Percentiles rank a stretch among this genome's conserved stretches.
phyloP scores from a whole-genome alignment of 2,888 invertebrate genomes.

The Andrena haemorrhoa region DNA sequence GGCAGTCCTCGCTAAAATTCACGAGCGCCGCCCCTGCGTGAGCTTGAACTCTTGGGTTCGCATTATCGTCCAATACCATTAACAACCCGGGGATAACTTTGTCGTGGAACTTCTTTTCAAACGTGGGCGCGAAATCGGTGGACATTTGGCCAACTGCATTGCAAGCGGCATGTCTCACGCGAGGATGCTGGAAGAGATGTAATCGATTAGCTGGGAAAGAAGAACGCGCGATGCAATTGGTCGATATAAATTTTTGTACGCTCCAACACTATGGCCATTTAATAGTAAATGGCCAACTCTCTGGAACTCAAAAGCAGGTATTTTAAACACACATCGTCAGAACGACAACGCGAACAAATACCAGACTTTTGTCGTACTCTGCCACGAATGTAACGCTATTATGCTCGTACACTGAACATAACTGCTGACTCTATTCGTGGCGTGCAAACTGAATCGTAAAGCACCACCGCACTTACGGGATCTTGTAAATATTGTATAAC shows the following conservation, averaged over 20 bases:
- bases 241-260: slow-evolving; percentile 47
- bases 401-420: slow-evolving; percentile 66
- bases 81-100: slow-evolving; percentile 97
- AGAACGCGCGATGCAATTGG: slow-evolving; percentile 22
- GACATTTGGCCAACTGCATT: slow-evolving; percentile 99
- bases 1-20: slow-evolving; percentile 99
- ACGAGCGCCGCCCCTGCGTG: slow-evolving; percentile 97
- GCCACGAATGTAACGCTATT: slow-evolving; percentile 79
- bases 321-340: slow-evolving; percentile 71
- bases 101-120: slow-evolving; percentile 99
- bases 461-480: slow-evolving; percentile 87
- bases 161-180: slow-evolving; percentile 98
- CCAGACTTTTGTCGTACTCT: slow-evolving; percentile 72
- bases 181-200: slow-evolving; percentile 89
- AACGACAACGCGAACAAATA: slow-evolving; percentile 73
- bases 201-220: neutral
- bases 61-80: slow-evolving; percentile 94
- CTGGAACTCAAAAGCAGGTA: slow-evolving; percentile 70
- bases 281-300: slow-evolving; percentile 70
- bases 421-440: slow-evolving; percentile 80
- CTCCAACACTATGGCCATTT: slow-evolving; percentile 75
- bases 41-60: slow-evolving; percentile 95
- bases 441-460: slow-evolving; percentile 3
- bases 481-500: slow-evolving; percentile 94
- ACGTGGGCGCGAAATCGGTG: slow-evolving; percentile 98